Percentiles rank a stretch among this genome's conserved stretches.
Evolutionary conservation across 2,797 vertebrate species (phyloP).

Genomic region (Tapirus indicus): DNA sequence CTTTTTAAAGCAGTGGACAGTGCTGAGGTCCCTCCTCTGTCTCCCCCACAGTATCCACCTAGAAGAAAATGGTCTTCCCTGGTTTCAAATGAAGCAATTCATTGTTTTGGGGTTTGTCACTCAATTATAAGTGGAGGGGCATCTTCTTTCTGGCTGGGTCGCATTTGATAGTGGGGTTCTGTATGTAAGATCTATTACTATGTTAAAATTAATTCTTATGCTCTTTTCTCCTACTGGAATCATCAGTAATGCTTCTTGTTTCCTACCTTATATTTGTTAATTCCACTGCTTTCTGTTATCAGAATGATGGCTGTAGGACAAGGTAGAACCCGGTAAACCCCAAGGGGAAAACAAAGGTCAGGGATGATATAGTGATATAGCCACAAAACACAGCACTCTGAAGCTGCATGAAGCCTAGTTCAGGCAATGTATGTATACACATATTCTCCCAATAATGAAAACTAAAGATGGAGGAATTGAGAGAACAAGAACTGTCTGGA

Average conservation of each 20-base stretch:
- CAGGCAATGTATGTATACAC: background rate
- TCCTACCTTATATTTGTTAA: background rate
- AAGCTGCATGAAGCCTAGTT: background rate
- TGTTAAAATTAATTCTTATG: background rate
- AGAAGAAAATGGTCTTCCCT: background rate
- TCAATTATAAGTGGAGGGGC: background rate
- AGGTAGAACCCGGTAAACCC: background rate
- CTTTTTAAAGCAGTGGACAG: background rate
- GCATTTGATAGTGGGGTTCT: background rate
- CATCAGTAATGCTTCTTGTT: conserved; percentile 14
- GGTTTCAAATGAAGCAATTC: background rate
- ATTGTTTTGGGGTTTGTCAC: background rate
- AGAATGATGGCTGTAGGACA: background rate
- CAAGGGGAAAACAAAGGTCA: background rate
- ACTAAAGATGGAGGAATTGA: conserved; percentile 29
- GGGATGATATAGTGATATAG: background rate
- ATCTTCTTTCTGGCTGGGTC: conserved; percentile 18
- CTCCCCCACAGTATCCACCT: background rate
- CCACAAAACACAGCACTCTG: background rate
- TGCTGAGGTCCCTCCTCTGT: background rate
- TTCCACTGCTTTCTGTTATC: background rate
- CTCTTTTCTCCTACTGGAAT: background rate
- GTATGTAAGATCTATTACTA: background rate
- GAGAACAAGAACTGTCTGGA: background rate
- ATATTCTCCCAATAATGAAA: conserved; percentile 1